Percentiles rank a stretch among this genome's conserved stretches.
phyloP scores from a whole-genome alignment of 2,888 invertebrate genomes.

The Quadroppia sp. region DNA sequence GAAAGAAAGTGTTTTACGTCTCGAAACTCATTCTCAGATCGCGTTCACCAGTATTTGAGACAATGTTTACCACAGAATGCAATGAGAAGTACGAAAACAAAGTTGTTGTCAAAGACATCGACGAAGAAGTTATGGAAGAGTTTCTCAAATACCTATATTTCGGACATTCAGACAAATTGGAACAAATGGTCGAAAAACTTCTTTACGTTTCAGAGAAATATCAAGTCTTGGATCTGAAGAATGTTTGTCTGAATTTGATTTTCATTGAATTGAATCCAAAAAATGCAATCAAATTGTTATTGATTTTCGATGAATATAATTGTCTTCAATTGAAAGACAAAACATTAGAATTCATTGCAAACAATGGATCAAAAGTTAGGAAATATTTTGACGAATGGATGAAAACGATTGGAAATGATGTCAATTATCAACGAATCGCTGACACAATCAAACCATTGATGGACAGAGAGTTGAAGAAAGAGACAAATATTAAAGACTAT shows the following conservation, averaged over 20 bases:
- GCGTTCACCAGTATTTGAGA: neutral
- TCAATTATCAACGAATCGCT: too few species aligned
- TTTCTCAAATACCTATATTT: neutral
- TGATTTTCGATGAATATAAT: too few species aligned
- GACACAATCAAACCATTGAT: too few species aligned
- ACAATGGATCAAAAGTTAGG: too few species aligned
- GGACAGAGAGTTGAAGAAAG: too few species aligned
- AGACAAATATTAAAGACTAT: too few species aligned
- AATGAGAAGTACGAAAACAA: neutral
- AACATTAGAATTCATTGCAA: too few species aligned
- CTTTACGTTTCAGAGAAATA: neutral
- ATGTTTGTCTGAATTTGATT: neutral
- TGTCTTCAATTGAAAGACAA: too few species aligned
- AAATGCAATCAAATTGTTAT: constrained; percentile 25
- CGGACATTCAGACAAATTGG: neutral
- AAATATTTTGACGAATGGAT: too few species aligned
- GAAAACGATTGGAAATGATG: too few species aligned
- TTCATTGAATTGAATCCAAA: neutral
- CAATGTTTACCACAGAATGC: neutral
- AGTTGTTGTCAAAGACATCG: neutral
- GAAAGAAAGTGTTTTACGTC: neutral
- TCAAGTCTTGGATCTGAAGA: neutral
- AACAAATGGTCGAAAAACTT: neutral
- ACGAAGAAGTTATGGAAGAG: neutral
- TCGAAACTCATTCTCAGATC: neutral